A percentile compares a stretch with the other conserved stretches of the same genome.
Evolutionary conservation across 2,113 vertebrate genomes (phyloP).

Genomic region (Platichthys stellatus): DNA sequence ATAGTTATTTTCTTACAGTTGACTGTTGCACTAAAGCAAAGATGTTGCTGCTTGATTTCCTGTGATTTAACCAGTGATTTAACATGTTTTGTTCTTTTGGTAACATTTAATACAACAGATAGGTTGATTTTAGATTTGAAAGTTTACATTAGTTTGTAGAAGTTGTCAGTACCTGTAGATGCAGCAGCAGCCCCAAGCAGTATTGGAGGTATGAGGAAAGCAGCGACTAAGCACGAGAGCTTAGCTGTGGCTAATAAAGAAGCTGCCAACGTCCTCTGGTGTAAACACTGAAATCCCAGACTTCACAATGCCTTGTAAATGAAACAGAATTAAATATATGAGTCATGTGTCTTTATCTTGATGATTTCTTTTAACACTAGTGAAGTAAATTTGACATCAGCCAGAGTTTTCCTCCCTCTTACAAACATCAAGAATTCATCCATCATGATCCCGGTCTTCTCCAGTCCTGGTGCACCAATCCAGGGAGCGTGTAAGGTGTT

Average conservation of each 20-base stretch:
- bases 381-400: not conserved
- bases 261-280: not conserved
- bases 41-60: too few relatives aligned
- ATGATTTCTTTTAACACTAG: not conserved
- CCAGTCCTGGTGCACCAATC: too few relatives aligned
- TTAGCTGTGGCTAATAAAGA: not conserved
- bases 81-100: too few relatives aligned
- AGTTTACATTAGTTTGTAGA: too few relatives aligned
- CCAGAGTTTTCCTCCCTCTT: not conserved
- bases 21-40: too few relatives aligned
- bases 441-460: too few relatives aligned
- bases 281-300: not conserved
- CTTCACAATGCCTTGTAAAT: not conserved
- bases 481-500: too few relatives aligned
- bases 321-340: not conserved
- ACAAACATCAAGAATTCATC: not conserved
- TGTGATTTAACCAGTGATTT: too few relatives aligned
- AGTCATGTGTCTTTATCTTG: too few relatives aligned
- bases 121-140: too few relatives aligned
- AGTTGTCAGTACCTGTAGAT: slow-evolving; percentile 5
- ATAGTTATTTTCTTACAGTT: too few relatives aligned
- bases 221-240: not conserved
- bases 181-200: not conserved
- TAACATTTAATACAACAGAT: too few relatives aligned
- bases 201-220: not conserved